These are phyloP conservation scores for Pseudopipra pipra DNA, from an alignment of 2,113 vertebrate species.

Conservation along the genomic window DNA sequence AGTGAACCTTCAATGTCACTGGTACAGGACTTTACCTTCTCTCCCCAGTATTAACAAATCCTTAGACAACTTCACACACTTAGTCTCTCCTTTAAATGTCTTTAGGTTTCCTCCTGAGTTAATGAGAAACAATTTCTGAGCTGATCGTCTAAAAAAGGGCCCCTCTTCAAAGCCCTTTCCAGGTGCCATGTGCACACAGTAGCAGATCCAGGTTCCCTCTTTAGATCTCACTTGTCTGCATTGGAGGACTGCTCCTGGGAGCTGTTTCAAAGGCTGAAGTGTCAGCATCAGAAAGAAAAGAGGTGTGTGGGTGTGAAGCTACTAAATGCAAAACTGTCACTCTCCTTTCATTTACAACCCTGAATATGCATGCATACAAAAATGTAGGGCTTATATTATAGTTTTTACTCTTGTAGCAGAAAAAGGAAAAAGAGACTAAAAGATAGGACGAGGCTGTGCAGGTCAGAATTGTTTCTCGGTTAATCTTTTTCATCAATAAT, in stretches of 20 bases:
- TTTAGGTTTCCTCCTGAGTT: constrained; percentile 27
- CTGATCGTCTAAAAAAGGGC: constrained; percentile 6
- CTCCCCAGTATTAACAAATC: not conserved
- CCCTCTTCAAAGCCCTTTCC: constrained; percentile 60
- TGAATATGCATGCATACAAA: constrained; percentile 72
- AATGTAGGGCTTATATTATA: constrained; percentile 61
- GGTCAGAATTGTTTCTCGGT: constrained; percentile 31
- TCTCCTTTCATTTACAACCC: constrained; percentile 75
- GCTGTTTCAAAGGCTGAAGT: constrained; percentile 73
- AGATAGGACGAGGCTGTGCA: constrained; percentile 3
- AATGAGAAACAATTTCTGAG: constrained; percentile 28
- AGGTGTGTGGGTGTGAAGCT: constrained; percentile 72
- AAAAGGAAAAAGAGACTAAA: constrained; percentile 40
- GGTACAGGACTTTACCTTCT: not conserved
- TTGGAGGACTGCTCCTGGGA: constrained; percentile 63
- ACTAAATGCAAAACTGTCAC: constrained; percentile 77
- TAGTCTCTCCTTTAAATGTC: not conserved
- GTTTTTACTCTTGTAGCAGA: constrained; percentile 66
- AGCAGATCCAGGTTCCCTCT: constrained; percentile 49
- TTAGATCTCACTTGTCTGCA: constrained; percentile 67
- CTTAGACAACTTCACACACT: not conserved
- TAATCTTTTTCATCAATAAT: constrained; percentile 22
- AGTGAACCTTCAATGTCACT: not conserved
- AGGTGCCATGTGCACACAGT: constrained; percentile 50
- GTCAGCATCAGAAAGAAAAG: constrained; percentile 71